These are phyloP conservation scores for Microtus montanus DNA, from an alignment of 2,113 vertebrate genomes.

Conservation along the genomic window DNA sequence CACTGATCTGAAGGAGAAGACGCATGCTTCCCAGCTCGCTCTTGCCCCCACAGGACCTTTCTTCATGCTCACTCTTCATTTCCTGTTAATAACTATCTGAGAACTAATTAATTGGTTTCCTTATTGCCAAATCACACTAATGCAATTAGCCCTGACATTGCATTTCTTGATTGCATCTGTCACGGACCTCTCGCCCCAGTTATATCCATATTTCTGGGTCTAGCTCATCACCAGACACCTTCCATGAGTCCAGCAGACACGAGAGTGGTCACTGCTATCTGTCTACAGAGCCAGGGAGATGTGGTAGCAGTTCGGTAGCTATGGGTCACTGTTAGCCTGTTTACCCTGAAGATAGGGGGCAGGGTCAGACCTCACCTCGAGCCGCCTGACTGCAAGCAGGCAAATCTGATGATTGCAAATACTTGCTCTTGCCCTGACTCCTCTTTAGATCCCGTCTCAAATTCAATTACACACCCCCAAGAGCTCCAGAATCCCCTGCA, in stretches of 20 bases:
- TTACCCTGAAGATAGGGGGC: background rate
- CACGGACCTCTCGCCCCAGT: background rate
- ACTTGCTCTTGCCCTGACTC: background rate
- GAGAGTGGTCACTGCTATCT: rapidly evolving
- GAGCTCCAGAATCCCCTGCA: background rate
- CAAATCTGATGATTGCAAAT: background rate
- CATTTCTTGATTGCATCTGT: background rate
- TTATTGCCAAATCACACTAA: conserved; percentile 44
- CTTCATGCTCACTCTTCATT: background rate
- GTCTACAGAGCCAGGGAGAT: background rate
- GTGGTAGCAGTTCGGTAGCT: background rate
- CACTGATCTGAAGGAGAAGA: background rate
- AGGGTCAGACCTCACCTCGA: background rate
- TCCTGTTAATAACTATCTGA: conserved; percentile 54
- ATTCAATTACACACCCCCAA: background rate
- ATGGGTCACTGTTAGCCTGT: too few species aligned
- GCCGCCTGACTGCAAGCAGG: rapidly evolving
- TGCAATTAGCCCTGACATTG: conserved; percentile 20
- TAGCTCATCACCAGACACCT: background rate
- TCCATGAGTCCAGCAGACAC: background rate
- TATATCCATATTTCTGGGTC: background rate
- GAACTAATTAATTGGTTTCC: conserved; percentile 58
- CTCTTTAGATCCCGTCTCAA: background rate
- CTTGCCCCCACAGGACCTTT: background rate
- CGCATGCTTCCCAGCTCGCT: background rate